Percentiles rank a stretch among this genome's conserved stretches.
These are phyloP conservation scores for Pterostichus niger DNA, from an alignment of 2,888 invertebrate genomes.

Conservation along the genomic window DNA sequence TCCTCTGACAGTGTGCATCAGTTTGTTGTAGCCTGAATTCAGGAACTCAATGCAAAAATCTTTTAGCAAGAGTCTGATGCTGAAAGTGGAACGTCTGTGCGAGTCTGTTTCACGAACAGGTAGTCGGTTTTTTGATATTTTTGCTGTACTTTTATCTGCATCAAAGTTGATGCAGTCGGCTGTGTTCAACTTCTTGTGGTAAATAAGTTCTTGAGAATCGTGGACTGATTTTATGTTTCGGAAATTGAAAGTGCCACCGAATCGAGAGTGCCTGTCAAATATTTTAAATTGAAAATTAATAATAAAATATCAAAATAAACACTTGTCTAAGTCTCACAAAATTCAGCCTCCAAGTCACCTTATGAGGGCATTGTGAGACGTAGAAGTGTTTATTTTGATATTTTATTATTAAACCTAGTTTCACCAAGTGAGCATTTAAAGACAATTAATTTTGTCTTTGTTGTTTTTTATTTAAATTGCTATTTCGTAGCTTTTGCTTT, in stretches of 20 bases:
- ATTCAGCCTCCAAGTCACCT: no score
- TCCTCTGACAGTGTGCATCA: slow-evolving; percentile 94
- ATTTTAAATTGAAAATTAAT: slow-evolving; percentile 2
- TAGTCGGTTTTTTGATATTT: slow-evolving; percentile 88
- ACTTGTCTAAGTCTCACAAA: no score
- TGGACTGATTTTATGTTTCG: slow-evolving; percentile 96
- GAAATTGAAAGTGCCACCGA: slow-evolving; percentile 95
- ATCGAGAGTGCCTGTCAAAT: slow-evolving; percentile 89
- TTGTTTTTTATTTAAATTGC: no score
- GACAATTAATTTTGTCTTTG: no score
- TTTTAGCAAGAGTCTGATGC: slow-evolving; percentile 92
- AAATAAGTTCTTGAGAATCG: slow-evolving; percentile 90
- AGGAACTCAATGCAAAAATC: slow-evolving; percentile 97
- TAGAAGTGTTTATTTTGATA: no score
- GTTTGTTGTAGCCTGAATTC: slow-evolving; percentile 93
- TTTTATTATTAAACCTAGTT: no score
- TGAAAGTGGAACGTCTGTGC: slow-evolving; percentile 91
- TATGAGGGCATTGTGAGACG: no score
- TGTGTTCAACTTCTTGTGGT: slow-evolving; percentile 91
- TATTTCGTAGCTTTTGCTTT: no score
- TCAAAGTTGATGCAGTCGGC: slow-evolving; percentile 89
- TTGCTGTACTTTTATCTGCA: slow-evolving; percentile 83
- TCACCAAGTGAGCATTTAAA: no score
- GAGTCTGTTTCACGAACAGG: slow-evolving; percentile 83
- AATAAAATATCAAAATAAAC: no score